Evolutionary conservation across 2,113 vertebrate genomes (phyloP).

Genomic region (Haemorhous mexicanus): DNA sequence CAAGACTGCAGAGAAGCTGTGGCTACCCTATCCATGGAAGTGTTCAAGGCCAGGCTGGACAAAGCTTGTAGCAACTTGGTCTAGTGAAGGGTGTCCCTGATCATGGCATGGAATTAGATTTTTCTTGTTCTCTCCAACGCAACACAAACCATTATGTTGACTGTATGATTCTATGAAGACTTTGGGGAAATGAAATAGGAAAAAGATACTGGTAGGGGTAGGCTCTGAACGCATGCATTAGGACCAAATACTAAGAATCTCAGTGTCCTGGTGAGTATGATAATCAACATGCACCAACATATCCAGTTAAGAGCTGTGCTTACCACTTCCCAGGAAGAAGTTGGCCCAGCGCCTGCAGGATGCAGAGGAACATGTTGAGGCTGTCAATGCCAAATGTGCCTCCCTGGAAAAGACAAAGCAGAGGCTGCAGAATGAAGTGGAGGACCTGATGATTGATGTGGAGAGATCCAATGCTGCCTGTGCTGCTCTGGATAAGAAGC

Average conservation of each 20-base stretch:
- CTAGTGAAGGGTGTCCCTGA: not conserved
- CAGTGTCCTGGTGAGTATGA: not conserved
- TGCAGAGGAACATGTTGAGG: slow-evolving; percentile 39
- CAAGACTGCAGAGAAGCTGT: not conserved
- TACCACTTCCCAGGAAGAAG: not conserved
- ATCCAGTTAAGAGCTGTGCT: not conserved
- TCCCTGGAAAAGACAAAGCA: not conserved
- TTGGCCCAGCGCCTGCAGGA: not conserved
- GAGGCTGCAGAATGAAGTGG: not conserved
- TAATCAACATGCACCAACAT: not conserved
- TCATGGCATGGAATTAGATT: not conserved
- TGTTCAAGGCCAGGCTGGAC: not conserved
- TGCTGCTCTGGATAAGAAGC: not conserved
- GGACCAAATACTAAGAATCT: not conserved
- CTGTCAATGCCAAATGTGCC: not conserved
- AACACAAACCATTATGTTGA: not conserved
- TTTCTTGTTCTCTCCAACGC: not conserved
- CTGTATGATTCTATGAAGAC: too few relatives aligned
- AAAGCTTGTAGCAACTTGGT: not conserved
- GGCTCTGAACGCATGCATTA: not conserved
- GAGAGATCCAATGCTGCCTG: not conserved
- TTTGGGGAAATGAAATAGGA: not conserved
- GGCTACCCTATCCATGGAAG: not conserved
- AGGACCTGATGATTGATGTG: not conserved
- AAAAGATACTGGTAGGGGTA: not conserved